phyloP scores from a whole-genome alignment of 2,797 vertebrate species.

The Poeciliopsis paucimaculata region DNA sequence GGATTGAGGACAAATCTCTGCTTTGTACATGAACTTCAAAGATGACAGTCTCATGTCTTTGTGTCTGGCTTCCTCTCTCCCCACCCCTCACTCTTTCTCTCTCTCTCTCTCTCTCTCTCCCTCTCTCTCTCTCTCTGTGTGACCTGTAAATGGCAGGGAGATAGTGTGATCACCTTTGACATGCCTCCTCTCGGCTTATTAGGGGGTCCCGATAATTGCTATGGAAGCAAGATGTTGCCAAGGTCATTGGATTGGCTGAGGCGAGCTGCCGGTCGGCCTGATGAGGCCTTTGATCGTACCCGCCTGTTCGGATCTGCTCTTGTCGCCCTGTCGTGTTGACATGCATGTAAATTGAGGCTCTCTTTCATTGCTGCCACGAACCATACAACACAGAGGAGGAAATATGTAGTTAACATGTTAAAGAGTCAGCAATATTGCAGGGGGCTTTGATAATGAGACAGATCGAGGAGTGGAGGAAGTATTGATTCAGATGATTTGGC shows the following conservation, averaged over 20 bases:
- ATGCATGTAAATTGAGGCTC: conserved; percentile 45
- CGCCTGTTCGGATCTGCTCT: conserved; percentile 44
- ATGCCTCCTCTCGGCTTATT: conserved; percentile 66
- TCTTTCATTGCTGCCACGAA: conserved; percentile 42
- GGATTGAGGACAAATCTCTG: conserved; percentile 73
- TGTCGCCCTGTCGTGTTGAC: conserved; percentile 35
- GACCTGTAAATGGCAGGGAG: conserved; percentile 84
- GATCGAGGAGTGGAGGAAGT: neutral
- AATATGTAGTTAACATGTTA: conserved; percentile 31
- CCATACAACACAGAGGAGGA: conserved; percentile 29
- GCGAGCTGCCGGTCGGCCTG: conserved; percentile 48
- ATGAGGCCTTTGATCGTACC: conserved; percentile 55
- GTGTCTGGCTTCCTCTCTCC: conserved; percentile 54
- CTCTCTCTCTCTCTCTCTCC: too few relatives aligned
- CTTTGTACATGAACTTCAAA: conserved; percentile 87
- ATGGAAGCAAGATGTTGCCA: conserved; percentile 72
- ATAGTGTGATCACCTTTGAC: conserved; percentile 78
- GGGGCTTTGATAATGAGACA: conserved; percentile 47
- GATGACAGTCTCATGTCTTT: conserved; percentile 78
- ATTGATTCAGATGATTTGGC: conserved; percentile 37
- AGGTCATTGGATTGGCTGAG: conserved; percentile 61
- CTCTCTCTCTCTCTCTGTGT: conserved; percentile 33
- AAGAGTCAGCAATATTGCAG: conserved; percentile 43
- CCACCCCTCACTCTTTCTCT: neutral
- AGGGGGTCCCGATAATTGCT: conserved; percentile 81